Evolutionary conservation across 2,888 invertebrate species (phyloP).

Genomic region (Drosophila kokeensis): DNA sequence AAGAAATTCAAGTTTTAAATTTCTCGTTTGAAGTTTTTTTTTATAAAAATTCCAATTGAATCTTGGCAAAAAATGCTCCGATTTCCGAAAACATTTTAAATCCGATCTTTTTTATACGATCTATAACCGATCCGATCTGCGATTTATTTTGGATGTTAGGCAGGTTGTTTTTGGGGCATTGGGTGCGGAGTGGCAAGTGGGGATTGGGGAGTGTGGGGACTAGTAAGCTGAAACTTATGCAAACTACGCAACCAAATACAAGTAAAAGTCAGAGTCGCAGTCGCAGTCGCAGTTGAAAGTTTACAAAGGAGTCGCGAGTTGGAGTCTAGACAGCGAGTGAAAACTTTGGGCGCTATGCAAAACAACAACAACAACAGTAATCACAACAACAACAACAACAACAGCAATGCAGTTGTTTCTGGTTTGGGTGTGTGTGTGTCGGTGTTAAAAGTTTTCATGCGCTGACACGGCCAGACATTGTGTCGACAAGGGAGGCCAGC

Average conservation of each 20-base stretch:
- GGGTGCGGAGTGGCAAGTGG: background rate
- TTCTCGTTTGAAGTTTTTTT: too few species aligned
- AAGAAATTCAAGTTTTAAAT: too few species aligned
- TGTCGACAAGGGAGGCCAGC: conserved; percentile 40
- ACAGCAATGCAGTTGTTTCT: conserved; percentile 28
- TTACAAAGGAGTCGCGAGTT: conserved; percentile 49
- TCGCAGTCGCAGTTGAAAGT: conserved; percentile 39
- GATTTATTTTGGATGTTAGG: background rate
- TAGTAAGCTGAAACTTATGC: conserved; percentile 66
- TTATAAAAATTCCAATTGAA: too few species aligned
- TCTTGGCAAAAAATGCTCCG: background rate
- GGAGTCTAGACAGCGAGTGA: conserved; percentile 69
- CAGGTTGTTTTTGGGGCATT: background rate
- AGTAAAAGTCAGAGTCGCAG: conserved; percentile 61
- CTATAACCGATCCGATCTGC: background rate
- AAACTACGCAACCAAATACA: conserved; percentile 77
- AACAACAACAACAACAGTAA: conserved; percentile 22
- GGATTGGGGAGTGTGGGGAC: background rate
- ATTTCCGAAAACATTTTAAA: too few species aligned
- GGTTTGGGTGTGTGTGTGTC: background rate
- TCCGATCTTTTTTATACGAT: too few species aligned
- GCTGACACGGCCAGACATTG: conserved; percentile 65
- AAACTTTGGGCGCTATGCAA: conserved; percentile 61
- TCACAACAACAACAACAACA: conserved; percentile 12
- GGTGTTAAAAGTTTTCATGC: conserved; percentile 49